Evolutionary conservation across 2,888 invertebrate genomes (phyloP).

Genomic region (Acrobasis consociella): DNA sequence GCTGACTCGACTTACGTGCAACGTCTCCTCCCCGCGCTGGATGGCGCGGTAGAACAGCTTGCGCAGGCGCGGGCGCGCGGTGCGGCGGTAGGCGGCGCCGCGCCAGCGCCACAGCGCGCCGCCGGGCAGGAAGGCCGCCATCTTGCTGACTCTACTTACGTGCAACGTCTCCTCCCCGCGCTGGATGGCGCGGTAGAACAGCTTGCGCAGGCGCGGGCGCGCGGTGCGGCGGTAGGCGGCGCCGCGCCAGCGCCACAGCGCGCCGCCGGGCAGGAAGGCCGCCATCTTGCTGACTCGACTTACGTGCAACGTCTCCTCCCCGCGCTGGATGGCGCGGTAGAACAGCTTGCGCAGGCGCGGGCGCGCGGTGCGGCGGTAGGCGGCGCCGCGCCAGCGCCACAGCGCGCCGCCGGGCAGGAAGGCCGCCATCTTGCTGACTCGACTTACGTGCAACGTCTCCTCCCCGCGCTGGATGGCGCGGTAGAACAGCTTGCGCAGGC

Average conservation of each 20-base stretch:
- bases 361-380: too few species aligned
- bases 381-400: slow-evolving; percentile 94
- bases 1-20: too few species aligned
- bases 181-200: slow-evolving; percentile 93
- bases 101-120: too few species aligned
- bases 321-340: slow-evolving; percentile 92
- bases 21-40: too few species aligned
- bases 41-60: too few species aligned
- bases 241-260: slow-evolving; percentile 95
- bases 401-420: slow-evolving; percentile 90
- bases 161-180: slow-evolving; percentile 92
- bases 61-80: too few species aligned
- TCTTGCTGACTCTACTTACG: too few species aligned
- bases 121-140: too few species aligned
- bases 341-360: too few species aligned
- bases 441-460: slow-evolving; percentile 90
- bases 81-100: too few species aligned
- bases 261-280: slow-evolving; percentile 90
- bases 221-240: too few species aligned
- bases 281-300: slow-evolving; percentile 92
- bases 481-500: slow-evolving; percentile 95
- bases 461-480: slow-evolving; percentile 92
- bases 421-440: slow-evolving; percentile 93
- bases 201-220: too few species aligned
- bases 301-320: slow-evolving; percentile 91